Conservation (phyloP, 2,888 invertebrate genomes). For the Isoperla grammatica region DNA sequence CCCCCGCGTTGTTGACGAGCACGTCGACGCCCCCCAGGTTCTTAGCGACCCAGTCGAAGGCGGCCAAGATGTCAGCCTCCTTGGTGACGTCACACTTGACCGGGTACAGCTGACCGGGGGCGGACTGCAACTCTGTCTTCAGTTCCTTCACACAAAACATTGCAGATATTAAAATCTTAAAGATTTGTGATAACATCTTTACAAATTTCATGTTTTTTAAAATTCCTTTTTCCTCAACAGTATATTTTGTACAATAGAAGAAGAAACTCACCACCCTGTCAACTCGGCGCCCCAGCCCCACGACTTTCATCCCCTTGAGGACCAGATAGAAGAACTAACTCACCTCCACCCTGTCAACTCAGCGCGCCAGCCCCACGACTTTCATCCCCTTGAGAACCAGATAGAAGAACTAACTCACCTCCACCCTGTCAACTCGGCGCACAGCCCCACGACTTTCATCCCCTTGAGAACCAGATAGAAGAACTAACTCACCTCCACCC, state of each 20-base stretch:
- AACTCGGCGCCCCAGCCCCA: too few relatives aligned
- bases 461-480: not conserved
- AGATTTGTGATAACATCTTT: too few relatives aligned
- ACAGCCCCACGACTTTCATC: too few relatives aligned
- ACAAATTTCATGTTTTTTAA: too few relatives aligned
- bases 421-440: too few relatives aligned
- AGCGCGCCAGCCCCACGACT: constrained; percentile 52
- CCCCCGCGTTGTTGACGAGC: constrained; percentile 43
- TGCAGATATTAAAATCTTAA: not conserved
- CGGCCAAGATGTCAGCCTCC: constrained; percentile 38
- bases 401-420: too few relatives aligned
- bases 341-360: constrained; percentile 45
- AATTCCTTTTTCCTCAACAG: constrained; percentile 11
- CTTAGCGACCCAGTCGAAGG: constrained; percentile 39
- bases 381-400: too few relatives aligned
- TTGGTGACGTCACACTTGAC: constrained; percentile 40
- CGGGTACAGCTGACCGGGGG: constrained; percentile 33
- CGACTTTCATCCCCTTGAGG: too few relatives aligned
- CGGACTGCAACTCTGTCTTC: constrained; percentile 9
- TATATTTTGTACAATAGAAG: too few relatives aligned
- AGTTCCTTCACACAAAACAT: too few relatives aligned
- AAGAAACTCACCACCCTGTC: too few relatives aligned
- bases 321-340: not conserved
- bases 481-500: constrained; percentile 39
- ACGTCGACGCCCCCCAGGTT: constrained; percentile 41